Evolutionary conservation across 1,140 invertebrate genomes (phyloP).

Genomic region (Lordiphosa collinella): DNA sequence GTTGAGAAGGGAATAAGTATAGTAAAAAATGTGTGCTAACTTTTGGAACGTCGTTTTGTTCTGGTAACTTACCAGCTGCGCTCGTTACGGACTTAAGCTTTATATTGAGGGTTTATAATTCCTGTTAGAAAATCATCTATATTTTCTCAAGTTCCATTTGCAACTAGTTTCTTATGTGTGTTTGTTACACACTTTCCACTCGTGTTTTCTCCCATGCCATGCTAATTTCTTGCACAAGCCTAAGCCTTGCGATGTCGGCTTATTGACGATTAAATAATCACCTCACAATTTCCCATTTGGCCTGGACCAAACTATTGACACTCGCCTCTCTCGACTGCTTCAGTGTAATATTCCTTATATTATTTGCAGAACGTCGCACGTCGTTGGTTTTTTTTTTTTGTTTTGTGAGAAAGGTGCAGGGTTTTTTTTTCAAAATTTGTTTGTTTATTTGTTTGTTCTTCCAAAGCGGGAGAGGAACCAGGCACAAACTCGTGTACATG

Average conservation of each 20-base stretch:
- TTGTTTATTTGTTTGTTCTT: conserved; percentile 36
- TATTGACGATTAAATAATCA: conserved; percentile 64
- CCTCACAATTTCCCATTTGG: conserved; percentile 7
- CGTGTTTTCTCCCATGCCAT: conserved; percentile 30
- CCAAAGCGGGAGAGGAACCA: conserved; percentile 33
- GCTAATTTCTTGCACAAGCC: conserved; percentile 71
- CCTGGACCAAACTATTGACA: conserved; percentile 22
- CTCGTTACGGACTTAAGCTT: too few species aligned
- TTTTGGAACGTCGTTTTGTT: too few species aligned
- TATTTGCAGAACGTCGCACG: conserved; percentile 61
- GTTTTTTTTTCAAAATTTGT: conserved; percentile 19
- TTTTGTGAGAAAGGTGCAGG: conserved; percentile 32
- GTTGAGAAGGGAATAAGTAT: too few species aligned
- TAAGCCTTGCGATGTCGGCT: conserved; percentile 52
- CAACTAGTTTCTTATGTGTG: neutral
- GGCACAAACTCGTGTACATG: conserved; percentile 18
- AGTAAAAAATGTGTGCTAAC: too few species aligned
- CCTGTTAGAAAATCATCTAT: too few species aligned
- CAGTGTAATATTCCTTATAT: conserved; percentile 33
- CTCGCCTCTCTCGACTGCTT: conserved; percentile 9
- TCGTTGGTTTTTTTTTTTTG: conserved; percentile 44
- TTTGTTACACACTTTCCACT: neutral
- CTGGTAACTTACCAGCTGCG: too few species aligned
- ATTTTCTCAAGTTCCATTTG: too few species aligned
- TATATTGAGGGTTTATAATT: too few species aligned